Evolutionary conservation across 1,140 invertebrate species (phyloP).

Genomic region (Cepaea nemoralis): DNA sequence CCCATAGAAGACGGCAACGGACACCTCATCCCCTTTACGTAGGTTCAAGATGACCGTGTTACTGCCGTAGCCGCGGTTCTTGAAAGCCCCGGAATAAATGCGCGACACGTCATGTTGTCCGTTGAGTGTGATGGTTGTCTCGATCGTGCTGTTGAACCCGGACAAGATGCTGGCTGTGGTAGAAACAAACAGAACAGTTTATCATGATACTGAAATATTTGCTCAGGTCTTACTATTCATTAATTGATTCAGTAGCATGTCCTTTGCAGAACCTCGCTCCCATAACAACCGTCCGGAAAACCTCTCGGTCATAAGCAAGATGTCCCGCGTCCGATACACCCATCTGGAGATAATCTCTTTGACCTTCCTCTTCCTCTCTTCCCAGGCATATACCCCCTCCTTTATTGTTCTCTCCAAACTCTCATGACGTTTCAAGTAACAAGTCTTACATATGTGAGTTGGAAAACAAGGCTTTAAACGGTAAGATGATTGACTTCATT

Average conservation of each 20-base stretch:
- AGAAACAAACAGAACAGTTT: background rate
- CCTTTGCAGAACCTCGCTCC: no score
- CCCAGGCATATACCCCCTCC: no score
- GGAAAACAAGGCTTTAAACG: no score
- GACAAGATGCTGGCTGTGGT: slow-evolving; percentile 44
- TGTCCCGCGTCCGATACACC: no score
- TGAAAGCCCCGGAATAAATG: slow-evolving; percentile 43
- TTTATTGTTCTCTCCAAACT: no score
- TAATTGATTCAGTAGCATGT: no score
- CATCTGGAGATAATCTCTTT: background rate
- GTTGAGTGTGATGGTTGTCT: slow-evolving; percentile 46
- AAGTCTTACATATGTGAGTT: no score
- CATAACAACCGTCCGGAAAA: no score
- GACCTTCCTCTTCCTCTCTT: background rate
- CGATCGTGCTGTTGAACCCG: slow-evolving; percentile 49
- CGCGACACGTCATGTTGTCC: slow-evolving; percentile 44
- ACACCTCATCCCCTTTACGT: slow-evolving; percentile 41
- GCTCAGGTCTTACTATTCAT: background rate
- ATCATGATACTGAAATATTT: background rate
- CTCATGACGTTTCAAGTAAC: no score
- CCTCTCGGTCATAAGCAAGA: no score
- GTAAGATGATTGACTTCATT: no score
- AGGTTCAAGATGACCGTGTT: slow-evolving; percentile 43
- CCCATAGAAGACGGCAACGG: slow-evolving; percentile 45
- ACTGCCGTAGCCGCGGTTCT: slow-evolving; percentile 44